Conservation (phyloP, 1,140 invertebrate species). For the Lordiphosa collinella region DNA sequence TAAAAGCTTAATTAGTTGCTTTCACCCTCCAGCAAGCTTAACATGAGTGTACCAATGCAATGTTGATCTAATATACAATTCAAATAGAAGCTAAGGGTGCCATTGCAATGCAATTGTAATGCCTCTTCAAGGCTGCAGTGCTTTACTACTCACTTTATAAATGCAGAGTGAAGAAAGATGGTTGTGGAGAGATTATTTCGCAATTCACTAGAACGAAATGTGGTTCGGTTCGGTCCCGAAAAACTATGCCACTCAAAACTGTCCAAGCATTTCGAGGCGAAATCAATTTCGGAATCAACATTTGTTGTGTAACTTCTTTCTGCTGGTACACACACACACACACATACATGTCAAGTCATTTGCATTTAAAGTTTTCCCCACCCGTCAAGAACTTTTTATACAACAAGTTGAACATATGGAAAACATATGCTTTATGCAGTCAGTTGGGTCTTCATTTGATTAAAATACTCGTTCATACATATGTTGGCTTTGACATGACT, state of each 20-base stretch:
- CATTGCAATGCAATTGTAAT: no score
- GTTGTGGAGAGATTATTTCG: no score
- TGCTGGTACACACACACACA: constrained; percentile 2
- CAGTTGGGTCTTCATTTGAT: constrained; percentile 51
- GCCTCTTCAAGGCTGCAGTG: no score
- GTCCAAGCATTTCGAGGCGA: not conserved
- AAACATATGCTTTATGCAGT: constrained; percentile 32
- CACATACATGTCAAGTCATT: constrained; percentile 41
- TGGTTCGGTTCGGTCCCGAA: no score
- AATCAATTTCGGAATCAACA: constrained; percentile 11
- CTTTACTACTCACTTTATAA: no score
- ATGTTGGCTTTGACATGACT: constrained; percentile 37
- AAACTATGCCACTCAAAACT: not conserved
- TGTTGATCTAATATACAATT: no score
- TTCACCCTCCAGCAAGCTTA: no score
- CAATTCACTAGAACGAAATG: no score
- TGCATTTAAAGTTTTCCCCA: constrained; percentile 47
- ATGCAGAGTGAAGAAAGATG: no score
- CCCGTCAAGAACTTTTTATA: constrained; percentile 1
- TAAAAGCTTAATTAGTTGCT: no score
- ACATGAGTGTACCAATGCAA: no score
- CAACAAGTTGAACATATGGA: constrained; percentile 35
- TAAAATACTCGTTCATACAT: constrained; percentile 37
- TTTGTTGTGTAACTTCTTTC: constrained; percentile 20
- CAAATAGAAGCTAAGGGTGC: no score